Evolutionary conservation across 1,140 invertebrate species (phyloP).

Genomic region (Lerema accius): DNA sequence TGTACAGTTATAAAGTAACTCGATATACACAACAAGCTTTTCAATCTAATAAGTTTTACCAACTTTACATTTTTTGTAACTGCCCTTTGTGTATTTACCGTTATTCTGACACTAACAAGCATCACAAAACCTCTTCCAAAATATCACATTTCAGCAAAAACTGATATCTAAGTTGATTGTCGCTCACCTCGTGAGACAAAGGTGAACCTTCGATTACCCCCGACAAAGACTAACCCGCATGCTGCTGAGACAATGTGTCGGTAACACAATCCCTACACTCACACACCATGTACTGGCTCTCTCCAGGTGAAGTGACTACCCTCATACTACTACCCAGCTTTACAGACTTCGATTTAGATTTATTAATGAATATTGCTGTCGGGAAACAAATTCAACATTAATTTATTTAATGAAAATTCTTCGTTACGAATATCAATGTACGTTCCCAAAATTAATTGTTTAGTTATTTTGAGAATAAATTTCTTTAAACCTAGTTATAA

Average conservation of each 20-base stretch:
- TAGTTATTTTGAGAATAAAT: no score
- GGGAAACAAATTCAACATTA: no score
- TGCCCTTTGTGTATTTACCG: background rate
- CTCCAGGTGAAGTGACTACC: slow-evolving; percentile 18
- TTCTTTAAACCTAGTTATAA: no score
- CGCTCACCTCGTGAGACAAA: slow-evolving; percentile 23
- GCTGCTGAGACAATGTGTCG: slow-evolving; percentile 21
- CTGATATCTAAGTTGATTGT: slow-evolving; percentile 16
- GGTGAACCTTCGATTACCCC: slow-evolving; percentile 26
- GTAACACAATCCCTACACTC: slow-evolving; percentile 15
- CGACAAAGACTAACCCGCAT: slow-evolving; percentile 22
- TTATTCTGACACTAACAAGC: background rate
- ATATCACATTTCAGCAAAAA: slow-evolving; percentile 27
- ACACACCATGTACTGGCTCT: background rate
- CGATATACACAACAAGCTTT: no score
- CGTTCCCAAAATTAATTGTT: no score
- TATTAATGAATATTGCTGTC: no score
- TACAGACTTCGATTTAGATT: background rate
- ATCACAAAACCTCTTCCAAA: background rate
- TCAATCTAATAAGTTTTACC: no score
- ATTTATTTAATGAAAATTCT: no score
- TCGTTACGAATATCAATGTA: no score
- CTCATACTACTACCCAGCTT: background rate
- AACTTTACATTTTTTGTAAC: background rate
- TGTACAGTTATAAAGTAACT: no score